Percentiles rank a stretch among this genome's conserved stretches.
phyloP scores from a whole-genome alignment of 2,888 invertebrate genomes.

The Dioctria rufipes region DNA sequence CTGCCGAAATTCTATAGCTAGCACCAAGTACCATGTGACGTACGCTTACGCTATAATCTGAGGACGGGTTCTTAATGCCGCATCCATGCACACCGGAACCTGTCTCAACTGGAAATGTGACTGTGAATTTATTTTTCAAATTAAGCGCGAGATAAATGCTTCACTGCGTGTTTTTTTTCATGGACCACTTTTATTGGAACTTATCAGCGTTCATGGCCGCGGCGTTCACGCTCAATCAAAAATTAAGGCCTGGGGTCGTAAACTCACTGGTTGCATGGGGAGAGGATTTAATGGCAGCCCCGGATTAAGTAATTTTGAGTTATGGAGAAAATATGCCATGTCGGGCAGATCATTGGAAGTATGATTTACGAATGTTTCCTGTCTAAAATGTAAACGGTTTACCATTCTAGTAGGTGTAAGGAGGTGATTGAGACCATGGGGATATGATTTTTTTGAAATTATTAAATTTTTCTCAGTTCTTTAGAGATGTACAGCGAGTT shows the following conservation, averaged over 20 bases:
- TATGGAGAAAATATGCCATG: slow-evolving; percentile 11
- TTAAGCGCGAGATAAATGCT: slow-evolving; percentile 30
- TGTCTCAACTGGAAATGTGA: slow-evolving; percentile 50
- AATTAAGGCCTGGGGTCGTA: slow-evolving; percentile 35
- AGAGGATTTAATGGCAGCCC: slow-evolving; percentile 7
- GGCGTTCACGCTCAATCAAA: slow-evolving; percentile 36
- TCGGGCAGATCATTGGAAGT: slow-evolving; percentile 30
- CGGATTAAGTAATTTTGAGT: slow-evolving; percentile 41
- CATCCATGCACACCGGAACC: slow-evolving; percentile 41
- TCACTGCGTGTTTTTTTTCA: background rate
- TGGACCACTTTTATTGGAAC: slow-evolving; percentile 42
- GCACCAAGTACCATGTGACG: slow-evolving; percentile 11
- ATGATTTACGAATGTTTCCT: slow-evolving; percentile 24
- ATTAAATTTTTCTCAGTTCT: no score
- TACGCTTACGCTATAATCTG: slow-evolving; percentile 30
- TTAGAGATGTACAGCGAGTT: no score
- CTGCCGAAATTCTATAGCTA: background rate
- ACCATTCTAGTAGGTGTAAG: no score
- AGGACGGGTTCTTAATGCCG: slow-evolving; percentile 16
- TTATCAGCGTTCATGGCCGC: slow-evolving; percentile 38
- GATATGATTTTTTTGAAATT: no score
- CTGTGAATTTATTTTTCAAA: slow-evolving; percentile 49
- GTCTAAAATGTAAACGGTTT: background rate
- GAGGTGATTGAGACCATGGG: no score
- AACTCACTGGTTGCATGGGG: slow-evolving; percentile 14